A percentile compares a stretch with the other conserved stretches of the same genome.
Conservation (phyloP, 2,888 invertebrate species). For the Tyria jacobaeae region DNA sequence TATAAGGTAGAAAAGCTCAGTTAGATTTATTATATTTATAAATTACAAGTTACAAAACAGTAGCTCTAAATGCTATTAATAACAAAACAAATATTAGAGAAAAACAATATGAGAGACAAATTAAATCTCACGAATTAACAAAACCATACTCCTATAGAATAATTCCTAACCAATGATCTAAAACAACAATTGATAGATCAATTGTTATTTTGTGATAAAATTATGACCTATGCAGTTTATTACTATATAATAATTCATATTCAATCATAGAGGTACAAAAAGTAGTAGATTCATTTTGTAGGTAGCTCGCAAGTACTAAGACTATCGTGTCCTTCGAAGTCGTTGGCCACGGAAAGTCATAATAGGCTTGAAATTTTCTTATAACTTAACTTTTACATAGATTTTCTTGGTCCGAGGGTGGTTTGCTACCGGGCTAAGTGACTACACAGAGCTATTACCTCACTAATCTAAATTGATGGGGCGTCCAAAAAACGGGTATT, state of each 20-base stretch:
- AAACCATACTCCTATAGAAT: no score
- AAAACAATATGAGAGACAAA: background rate
- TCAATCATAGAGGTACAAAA: background rate
- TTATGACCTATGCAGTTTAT: no score
- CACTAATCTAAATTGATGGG: conserved; percentile 86
- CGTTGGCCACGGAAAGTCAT: conserved; percentile 74
- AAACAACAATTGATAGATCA: no score
- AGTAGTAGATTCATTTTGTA: background rate
- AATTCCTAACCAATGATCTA: no score
- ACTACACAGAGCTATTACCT: conserved; percentile 74
- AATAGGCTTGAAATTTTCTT: conserved; percentile 84
- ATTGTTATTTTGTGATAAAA: no score
- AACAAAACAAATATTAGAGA: background rate
- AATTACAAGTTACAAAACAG: no score
- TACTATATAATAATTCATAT: background rate
- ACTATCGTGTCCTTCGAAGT: conserved; percentile 35
- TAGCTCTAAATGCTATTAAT: background rate
- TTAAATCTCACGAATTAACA: no score
- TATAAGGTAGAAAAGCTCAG: background rate
- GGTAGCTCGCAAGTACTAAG: conserved; percentile 60
- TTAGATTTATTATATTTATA: background rate
- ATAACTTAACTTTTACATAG: conserved; percentile 81
- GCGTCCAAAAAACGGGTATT: conserved; percentile 80
- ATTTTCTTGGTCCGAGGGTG: conserved; percentile 79
- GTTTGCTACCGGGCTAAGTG: conserved; percentile 69